Evolutionary conservation across 2,888 invertebrate species (phyloP).

Genomic region (Sturmia bella): DNA sequence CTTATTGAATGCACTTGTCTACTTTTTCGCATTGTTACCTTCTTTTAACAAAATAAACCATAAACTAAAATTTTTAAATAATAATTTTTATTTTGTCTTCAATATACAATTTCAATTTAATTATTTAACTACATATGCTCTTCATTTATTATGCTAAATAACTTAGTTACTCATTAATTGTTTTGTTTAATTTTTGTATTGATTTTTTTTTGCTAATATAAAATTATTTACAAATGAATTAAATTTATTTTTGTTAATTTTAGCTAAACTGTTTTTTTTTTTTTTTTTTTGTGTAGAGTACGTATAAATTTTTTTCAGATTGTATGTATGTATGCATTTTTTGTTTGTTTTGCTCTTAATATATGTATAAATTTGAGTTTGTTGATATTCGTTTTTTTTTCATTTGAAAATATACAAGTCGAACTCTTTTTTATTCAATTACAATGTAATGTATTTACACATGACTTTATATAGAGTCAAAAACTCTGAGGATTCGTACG

Average conservation of each 20-base stretch:
- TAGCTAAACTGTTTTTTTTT: conserved; percentile 51
- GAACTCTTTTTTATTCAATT: too few species aligned
- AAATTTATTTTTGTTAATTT: conserved; percentile 64
- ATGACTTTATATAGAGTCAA: too few species aligned
- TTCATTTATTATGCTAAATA: conserved; percentile 68
- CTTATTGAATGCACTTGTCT: too few species aligned
- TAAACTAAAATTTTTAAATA: conserved; percentile 10
- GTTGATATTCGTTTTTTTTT: background rate
- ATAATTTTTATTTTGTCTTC: conserved; percentile 35
- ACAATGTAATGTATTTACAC: too few species aligned
- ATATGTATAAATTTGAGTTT: background rate
- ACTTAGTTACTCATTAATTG: conserved; percentile 71
- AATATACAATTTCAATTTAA: conserved; percentile 78
- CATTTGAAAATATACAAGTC: background rate
- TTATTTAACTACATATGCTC: conserved; percentile 75
- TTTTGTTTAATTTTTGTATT: conserved; percentile 35
- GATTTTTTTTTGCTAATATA: conserved; percentile 34
- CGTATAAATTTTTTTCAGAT: conserved; percentile 56
- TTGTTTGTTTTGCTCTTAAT: background rate
- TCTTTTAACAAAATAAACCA: background rate
- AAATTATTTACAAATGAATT: conserved; percentile 61
- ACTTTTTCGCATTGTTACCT: background rate
- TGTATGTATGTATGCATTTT: conserved; percentile 21
- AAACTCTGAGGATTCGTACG: too few species aligned
- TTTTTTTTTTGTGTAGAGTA: conserved; percentile 49